Evolutionary conservation across 2,888 invertebrate species (phyloP).

Genomic region (Megamerina dolium): DNA sequence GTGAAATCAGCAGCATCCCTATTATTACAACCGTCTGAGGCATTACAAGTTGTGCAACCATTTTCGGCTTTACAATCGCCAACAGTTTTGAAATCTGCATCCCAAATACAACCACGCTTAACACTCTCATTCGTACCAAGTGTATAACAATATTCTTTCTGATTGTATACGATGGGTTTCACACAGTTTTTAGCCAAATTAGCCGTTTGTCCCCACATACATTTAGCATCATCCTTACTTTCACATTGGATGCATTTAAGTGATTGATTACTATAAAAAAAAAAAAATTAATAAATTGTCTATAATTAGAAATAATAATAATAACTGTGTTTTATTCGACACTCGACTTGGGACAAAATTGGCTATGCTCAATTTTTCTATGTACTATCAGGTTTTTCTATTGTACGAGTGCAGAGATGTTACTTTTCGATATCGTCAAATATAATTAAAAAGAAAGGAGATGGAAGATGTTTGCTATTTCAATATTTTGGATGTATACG

Average conservation of each 20-base stretch:
- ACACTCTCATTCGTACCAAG: slow-evolving; percentile 10
- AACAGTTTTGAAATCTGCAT: slow-evolving; percentile 4
- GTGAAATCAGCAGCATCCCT: slow-evolving; percentile 10
- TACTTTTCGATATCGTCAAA: too few species aligned
- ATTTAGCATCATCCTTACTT: slow-evolving; percentile 8
- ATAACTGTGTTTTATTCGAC: too few species aligned
- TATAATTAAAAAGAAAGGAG: too few species aligned
- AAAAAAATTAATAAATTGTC: too few species aligned
- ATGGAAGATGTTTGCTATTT: too few species aligned
- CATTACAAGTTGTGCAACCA: slow-evolving; percentile 19
- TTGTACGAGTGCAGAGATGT: too few species aligned
- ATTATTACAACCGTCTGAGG: slow-evolving; percentile 23
- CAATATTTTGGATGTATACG: too few species aligned
- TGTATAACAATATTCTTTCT: slow-evolving; percentile 23
- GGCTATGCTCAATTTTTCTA: too few species aligned
- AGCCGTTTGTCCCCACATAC: slow-evolving; percentile 16
- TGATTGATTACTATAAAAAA: slow-evolving; percentile 8
- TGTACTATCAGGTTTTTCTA: too few species aligned
- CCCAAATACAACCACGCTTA: slow-evolving; percentile 25
- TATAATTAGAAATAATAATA: too few species aligned
- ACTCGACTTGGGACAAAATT: too few species aligned
- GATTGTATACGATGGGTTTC: slow-evolving; percentile 20
- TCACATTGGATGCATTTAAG: slow-evolving; percentile 26
- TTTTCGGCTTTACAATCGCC: slow-evolving; percentile 10
- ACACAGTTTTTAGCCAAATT: slow-evolving; percentile 18